phyloP scores from a whole-genome alignment of 1,140 invertebrate genomes.

The Capitella teleta region DNA sequence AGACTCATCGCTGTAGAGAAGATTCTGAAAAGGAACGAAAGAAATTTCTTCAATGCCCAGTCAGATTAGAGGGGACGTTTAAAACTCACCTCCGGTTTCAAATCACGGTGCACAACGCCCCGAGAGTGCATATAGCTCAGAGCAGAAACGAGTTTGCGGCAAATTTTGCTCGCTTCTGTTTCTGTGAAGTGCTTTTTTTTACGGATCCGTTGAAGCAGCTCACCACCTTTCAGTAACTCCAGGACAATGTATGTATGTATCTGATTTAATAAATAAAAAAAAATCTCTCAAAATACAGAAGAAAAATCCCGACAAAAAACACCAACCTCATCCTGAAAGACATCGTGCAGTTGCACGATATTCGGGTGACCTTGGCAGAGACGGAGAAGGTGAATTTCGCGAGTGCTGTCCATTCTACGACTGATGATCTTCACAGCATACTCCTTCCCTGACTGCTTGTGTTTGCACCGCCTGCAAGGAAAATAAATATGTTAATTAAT shows the following conservation, averaged over 20 bases:
- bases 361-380: constrained; percentile 76
- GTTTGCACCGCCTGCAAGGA: constrained; percentile 56
- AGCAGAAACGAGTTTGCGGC: constrained; percentile 67
- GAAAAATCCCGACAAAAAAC: too few relatives aligned
- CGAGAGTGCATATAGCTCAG: constrained; percentile 69
- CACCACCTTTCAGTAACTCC: constrained; percentile 75
- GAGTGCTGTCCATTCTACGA: constrained; percentile 50
- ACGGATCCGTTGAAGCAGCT: constrained; percentile 61
- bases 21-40: constrained; percentile 48
- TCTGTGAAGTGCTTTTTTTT: constrained; percentile 57
- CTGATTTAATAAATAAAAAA: too few relatives aligned
- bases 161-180: constrained; percentile 55
- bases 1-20: constrained; percentile 55
- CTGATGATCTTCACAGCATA: constrained; percentile 87
- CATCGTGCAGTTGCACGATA: constrained; percentile 73
- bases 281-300: neutral
- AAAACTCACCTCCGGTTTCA: constrained; percentile 67
- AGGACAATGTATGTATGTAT: constrained; percentile 64
- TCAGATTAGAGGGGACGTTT: neutral
- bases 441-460: constrained; percentile 56
- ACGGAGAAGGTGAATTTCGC: constrained; percentile 66
- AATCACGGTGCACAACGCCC: constrained; percentile 73
- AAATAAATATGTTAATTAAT: too few relatives aligned
- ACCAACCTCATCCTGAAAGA: constrained; percentile 69
- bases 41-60: neutral